A percentile compares a stretch with the other conserved stretches of the same genome.
phyloP scores from a whole-genome alignment of 2,797 vertebrate species.

The Trichosurus vulpecula region DNA sequence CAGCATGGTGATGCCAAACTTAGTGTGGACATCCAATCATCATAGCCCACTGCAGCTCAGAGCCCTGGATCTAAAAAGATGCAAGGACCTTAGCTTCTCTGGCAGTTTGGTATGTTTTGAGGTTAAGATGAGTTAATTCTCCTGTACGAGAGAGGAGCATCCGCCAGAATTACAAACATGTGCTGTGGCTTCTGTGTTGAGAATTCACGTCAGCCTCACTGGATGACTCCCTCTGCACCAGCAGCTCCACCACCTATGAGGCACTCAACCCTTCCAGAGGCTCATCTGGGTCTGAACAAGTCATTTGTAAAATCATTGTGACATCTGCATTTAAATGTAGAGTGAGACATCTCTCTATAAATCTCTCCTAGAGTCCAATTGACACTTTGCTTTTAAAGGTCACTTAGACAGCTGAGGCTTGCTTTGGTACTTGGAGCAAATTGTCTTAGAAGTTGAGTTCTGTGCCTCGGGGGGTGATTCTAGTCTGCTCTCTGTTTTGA shows the following conservation, averaged over 20 bases:
- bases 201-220: neutral
- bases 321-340: accelerated
- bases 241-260: neutral
- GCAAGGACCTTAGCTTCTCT: neutral
- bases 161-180: neutral
- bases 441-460: neutral
- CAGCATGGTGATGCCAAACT: neutral
- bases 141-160: accelerated
- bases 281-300: neutral
- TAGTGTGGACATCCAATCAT: neutral
- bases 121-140: neutral
- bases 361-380: neutral
- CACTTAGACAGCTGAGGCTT: accelerated
- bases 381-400: neutral
- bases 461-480: accelerated
- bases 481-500: neutral
- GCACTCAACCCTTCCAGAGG: neutral
- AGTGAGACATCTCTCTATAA: neutral
- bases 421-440: neutral
- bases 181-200: neutral
- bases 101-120: neutral
- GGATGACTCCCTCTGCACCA: neutral
- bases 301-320: neutral
- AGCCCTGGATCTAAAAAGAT: neutral
- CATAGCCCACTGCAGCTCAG: neutral